phyloP scores from a whole-genome alignment of 1,140 invertebrate genomes.

The Zaprionus inermis region DNA sequence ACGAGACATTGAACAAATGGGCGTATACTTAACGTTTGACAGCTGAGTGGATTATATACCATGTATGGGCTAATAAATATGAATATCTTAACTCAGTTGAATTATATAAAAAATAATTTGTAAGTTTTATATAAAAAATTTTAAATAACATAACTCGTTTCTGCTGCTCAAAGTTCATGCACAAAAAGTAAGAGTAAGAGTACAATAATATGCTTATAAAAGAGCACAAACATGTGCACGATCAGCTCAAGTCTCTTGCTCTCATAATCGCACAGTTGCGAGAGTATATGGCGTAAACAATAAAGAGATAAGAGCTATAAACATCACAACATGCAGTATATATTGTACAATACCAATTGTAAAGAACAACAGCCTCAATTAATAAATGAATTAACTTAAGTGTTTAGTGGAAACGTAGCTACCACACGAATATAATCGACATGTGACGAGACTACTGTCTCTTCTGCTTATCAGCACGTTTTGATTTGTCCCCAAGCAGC shows the following conservation, averaged over 20 bases:
- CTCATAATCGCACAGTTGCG: background rate
- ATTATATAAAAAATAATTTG: background rate
- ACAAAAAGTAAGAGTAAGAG: background rate
- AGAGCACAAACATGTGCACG: background rate
- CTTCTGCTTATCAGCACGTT: conserved; percentile 40
- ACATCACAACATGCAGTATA: background rate
- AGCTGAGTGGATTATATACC: background rate
- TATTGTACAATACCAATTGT: background rate
- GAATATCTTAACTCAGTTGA: background rate
- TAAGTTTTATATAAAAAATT: too few species aligned
- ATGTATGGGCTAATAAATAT: too few species aligned
- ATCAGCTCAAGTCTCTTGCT: background rate
- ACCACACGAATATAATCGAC: background rate
- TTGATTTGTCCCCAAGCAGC: conserved; percentile 15
- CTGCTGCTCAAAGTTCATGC: background rate
- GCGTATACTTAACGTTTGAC: too few species aligned
- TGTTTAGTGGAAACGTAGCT: background rate
- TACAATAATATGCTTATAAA: background rate
- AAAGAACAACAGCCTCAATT: background rate
- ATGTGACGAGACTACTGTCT: conserved; percentile 24
- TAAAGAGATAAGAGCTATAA: background rate
- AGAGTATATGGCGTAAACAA: background rate
- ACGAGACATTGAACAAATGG: too few species aligned
- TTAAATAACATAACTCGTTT: background rate
- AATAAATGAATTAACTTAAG: background rate